Evolutionary conservation across 2,888 invertebrate species (phyloP).

Genomic region (Cryptocephalus moraei): DNA sequence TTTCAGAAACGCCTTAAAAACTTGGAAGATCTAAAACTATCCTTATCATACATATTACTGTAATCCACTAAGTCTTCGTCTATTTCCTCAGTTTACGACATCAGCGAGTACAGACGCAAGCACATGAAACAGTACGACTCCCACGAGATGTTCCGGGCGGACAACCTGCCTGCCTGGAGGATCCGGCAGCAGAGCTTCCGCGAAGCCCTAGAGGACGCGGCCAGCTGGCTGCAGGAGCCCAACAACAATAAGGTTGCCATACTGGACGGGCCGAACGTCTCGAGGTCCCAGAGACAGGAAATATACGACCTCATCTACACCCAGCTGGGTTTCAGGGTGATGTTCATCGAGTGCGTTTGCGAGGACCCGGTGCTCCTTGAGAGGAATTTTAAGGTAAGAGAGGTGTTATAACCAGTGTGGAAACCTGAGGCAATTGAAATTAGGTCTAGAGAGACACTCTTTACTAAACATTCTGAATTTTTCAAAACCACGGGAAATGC

Average conservation of each 20-base stretch:
- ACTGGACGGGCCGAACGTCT: constrained; percentile 88
- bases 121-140: constrained; percentile 72
- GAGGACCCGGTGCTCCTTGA: constrained; percentile 65
- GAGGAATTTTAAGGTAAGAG: constrained; percentile 53
- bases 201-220: constrained; percentile 79
- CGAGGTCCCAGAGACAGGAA: constrained; percentile 66
- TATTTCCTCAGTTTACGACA: constrained; percentile 70
- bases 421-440: too few species aligned
- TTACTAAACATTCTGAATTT: too few species aligned
- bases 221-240: constrained; percentile 60
- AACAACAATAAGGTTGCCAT: constrained; percentile 57
- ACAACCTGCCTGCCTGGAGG: constrained; percentile 72
- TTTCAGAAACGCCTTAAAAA: too few species aligned
- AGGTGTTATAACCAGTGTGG: too few species aligned
- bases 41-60: too few species aligned
- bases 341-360: constrained; percentile 88
- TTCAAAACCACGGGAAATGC: too few species aligned
- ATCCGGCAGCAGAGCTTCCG: constrained; percentile 73
- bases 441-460: too few species aligned
- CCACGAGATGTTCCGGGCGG: constrained; percentile 81
- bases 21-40: too few species aligned
- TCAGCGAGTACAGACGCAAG: constrained; percentile 81
- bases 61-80: too few species aligned
- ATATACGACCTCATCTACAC: constrained; percentile 62
- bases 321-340: constrained; percentile 69